phyloP scores from a whole-genome alignment of 2,888 invertebrate species.

The Serripes groenlandicus region DNA sequence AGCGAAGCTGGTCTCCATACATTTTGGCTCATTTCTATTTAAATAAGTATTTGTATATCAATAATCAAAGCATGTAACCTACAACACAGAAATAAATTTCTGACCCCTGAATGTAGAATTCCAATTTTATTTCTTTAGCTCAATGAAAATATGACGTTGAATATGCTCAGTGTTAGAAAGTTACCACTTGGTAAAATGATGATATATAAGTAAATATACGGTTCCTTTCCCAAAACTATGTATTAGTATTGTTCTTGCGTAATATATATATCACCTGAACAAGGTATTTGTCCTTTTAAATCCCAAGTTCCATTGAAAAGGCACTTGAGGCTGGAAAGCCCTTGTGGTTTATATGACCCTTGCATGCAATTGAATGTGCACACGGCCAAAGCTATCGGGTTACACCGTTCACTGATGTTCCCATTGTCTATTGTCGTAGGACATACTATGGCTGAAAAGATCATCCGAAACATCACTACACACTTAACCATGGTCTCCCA shows the following conservation, averaged over 20 bases:
- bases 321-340: background rate
- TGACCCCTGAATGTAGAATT: too few species aligned
- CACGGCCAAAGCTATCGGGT: background rate
- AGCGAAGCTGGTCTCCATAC: too few species aligned
- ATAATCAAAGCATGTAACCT: too few species aligned
- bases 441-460: constrained; percentile 5
- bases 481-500: background rate
- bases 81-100: too few species aligned
- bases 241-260: background rate
- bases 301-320: background rate
- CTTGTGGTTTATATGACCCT: background rate
- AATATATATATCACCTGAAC: constrained; percentile 15
- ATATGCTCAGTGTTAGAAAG: too few species aligned
- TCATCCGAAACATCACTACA: background rate
- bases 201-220: too few species aligned
- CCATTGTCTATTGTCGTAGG: background rate
- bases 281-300: constrained; percentile 2
- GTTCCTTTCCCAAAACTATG: background rate
- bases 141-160: too few species aligned
- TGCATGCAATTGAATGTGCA: background rate
- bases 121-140: too few species aligned
- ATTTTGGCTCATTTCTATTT: too few species aligned
- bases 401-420: background rate
- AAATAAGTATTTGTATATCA: too few species aligned
- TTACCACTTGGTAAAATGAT: too few species aligned